Conservation (phyloP, 2,888 invertebrate species). For the Rotaria socialis region DNA sequence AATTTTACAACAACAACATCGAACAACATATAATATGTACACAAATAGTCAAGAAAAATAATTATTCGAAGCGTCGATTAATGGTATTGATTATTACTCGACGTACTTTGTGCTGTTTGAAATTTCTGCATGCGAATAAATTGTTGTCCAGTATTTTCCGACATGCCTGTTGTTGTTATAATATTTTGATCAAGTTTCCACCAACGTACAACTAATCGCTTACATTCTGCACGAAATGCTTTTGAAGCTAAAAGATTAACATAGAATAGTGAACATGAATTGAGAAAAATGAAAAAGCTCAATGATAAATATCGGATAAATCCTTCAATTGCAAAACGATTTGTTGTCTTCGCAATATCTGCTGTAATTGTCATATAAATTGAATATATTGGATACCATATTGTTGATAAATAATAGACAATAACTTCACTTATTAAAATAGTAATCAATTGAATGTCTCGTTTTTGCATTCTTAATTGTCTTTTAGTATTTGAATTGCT, state of each 20-base stretch:
- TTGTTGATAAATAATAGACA: background rate
- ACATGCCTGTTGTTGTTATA: background rate
- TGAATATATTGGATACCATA: background rate
- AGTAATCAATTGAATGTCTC: background rate
- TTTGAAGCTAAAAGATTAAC: background rate
- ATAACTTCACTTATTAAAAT: background rate
- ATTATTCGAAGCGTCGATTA: no score
- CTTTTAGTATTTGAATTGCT: background rate
- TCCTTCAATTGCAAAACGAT: background rate
- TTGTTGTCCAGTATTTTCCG: background rate
- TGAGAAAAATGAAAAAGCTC: background rate
- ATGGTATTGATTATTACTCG: no score
- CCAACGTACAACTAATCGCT: background rate
- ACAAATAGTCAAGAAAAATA: no score
- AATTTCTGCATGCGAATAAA: no score
- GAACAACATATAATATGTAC: no score
- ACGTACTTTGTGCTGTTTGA: no score
- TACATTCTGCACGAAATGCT: background rate
- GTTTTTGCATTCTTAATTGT: background rate
- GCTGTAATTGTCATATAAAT: background rate
- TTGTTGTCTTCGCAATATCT: background rate
- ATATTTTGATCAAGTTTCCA: background rate
- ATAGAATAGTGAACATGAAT: conserved; percentile 11
- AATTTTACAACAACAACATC: no score
- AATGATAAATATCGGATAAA: background rate